A percentile compares a stretch with the other conserved stretches of the same genome.
Evolutionary conservation across 1,140 invertebrate genomes (phyloP).

Genomic region (Myzus persicae): DNA sequence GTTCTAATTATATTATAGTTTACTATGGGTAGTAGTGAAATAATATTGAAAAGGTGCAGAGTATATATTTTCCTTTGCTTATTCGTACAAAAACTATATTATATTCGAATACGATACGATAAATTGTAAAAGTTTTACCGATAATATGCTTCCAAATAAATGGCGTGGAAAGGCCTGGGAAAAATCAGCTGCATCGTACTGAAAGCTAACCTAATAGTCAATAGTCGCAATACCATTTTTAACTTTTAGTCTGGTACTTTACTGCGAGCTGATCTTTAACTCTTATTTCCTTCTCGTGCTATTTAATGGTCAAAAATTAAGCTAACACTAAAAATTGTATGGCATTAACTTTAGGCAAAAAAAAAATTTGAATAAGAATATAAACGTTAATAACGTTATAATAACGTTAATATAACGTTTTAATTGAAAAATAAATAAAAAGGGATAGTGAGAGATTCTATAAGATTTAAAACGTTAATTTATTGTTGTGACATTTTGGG

Average conservation of each 20-base stretch:
- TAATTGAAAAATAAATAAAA: not conserved
- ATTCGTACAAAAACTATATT: not conserved
- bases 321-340: not conserved
- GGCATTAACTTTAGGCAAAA: not conserved
- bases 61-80: not conserved
- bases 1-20: not conserved
- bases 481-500: not conserved
- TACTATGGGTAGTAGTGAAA: not conserved
- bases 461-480: not conserved
- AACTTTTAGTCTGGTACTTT: not conserved
- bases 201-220: not conserved
- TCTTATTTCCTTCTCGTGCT: not conserved
- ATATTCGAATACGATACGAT: not conserved
- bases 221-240: not conserved
- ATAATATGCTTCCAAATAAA: not conserved
- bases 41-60: not conserved
- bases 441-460: not conserved
- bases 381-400: too few species aligned
- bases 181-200: not conserved
- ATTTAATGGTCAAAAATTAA: not conserved
- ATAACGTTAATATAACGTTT: too few species aligned
- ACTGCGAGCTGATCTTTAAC: not conserved
- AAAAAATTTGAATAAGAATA: not conserved
- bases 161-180: not conserved
- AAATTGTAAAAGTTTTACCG: not conserved